A percentile compares a stretch with the other conserved stretches of the same genome.
These are phyloP conservation scores for Catostylus mosaicus DNA, from an alignment of 30 jellyfish, hydroid and myxozoan genomes.

Conservation along the genomic window DNA sequence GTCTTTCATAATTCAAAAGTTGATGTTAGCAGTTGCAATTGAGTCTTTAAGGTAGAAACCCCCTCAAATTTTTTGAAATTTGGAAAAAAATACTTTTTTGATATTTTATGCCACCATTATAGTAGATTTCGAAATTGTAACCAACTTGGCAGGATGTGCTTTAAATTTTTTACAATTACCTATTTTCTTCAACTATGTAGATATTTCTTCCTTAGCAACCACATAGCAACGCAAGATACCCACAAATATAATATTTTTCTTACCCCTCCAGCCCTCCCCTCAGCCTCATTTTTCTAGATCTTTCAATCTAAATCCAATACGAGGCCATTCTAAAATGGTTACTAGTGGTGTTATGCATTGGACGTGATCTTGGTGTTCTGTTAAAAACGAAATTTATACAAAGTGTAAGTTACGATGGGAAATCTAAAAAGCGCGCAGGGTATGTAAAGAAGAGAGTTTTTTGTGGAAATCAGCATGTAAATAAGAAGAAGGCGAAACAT, in stretches of 20 bases:
- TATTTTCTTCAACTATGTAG: neutral
- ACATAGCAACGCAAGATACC: conserved; percentile 7
- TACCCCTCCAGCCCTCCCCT: conserved; percentile 7
- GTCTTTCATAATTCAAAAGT: too few relatives aligned
- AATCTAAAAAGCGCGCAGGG: conserved; percentile 1
- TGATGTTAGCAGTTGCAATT: too few relatives aligned
- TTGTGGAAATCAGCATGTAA: conserved; percentile 19
- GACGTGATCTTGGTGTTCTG: neutral
- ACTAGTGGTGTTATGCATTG: neutral
- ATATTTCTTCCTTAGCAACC: conserved; percentile 17
- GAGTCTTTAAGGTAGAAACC: conserved; percentile 31
- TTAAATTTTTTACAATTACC: neutral
- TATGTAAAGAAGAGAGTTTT: neutral
- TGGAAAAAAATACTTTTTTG: neutral
- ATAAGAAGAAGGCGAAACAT: neutral
- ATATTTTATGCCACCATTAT: conserved; percentile 3
- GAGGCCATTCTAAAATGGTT: neutral
- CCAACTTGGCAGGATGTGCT: neutral
- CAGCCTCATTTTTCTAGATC: neutral
- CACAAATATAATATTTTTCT: neutral
- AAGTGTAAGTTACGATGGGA: neutral
- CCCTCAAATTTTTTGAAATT: conserved; percentile 3
- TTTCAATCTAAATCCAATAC: neutral
- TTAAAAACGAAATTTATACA: neutral
- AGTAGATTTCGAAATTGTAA: neutral